Evolutionary conservation across 2,113 vertebrate genomes (phyloP).

Genomic region (Psophia crepitans): DNA sequence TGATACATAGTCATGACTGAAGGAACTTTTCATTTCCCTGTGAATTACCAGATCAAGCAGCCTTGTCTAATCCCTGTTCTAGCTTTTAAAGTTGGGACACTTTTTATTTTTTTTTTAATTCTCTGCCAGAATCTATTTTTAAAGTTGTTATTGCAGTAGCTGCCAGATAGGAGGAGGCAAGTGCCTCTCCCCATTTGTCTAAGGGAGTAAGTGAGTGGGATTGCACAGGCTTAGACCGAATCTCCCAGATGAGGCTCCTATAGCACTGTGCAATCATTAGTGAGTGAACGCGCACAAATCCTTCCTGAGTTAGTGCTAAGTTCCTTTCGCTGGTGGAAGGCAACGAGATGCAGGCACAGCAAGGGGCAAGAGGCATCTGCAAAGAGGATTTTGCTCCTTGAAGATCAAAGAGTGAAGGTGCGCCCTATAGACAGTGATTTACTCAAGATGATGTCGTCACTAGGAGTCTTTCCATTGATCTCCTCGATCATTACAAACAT

Average conservation of each 20-base stretch:
- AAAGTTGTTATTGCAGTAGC: neutral
- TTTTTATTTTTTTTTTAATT: neutral
- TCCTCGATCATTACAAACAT: neutral
- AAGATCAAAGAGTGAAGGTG: neutral
- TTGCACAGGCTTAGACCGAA: neutral
- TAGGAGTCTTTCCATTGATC: neutral
- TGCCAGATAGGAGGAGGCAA: neutral
- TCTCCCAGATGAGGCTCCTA: neutral
- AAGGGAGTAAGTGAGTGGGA: neutral
- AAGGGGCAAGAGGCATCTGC: neutral
- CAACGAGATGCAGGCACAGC: neutral
- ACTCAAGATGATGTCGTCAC: neutral
- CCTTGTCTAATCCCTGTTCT: neutral
- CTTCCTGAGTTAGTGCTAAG: neutral
- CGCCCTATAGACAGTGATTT: neutral
- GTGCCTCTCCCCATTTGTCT: neutral
- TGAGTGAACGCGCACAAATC: neutral
- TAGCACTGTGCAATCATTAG: neutral
- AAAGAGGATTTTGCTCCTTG: neutral
- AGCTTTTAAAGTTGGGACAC: neutral
- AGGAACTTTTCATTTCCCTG: neutral
- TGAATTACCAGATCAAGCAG: neutral
- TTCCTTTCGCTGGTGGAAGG: neutral
- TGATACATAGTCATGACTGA: neutral
- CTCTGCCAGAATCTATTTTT: slow-evolving; percentile 7